Conservation (phyloP, 2,888 invertebrate genomes). For the Ophion ventricosus region DNA sequence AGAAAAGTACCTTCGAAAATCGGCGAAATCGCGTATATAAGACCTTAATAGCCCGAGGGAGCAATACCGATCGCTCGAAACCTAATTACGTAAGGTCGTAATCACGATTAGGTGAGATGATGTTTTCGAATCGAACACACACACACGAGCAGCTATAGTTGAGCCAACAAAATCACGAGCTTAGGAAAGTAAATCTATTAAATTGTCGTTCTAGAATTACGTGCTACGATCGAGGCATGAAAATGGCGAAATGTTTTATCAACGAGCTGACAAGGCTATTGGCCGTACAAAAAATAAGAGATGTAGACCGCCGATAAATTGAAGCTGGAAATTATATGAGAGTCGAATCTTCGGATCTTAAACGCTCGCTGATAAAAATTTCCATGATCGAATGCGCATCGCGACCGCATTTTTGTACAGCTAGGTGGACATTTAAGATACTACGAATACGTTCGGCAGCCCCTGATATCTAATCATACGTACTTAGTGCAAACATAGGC, state of each 20-base stretch:
- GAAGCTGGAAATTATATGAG: background rate
- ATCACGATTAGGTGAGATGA: background rate
- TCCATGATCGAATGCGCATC: background rate
- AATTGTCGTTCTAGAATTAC: background rate
- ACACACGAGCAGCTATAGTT: too few relatives aligned
- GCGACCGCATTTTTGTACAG: background rate
- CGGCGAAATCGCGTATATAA: too few relatives aligned
- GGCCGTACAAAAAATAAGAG: background rate
- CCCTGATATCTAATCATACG: slow-evolving; percentile 22
- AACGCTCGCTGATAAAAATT: slow-evolving; percentile 9
- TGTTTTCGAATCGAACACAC: background rate
- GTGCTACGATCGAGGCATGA: background rate
- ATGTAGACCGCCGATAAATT: background rate
- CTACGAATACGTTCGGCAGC: background rate
- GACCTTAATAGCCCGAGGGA: background rate
- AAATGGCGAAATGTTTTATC: background rate
- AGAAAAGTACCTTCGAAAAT: too few relatives aligned
- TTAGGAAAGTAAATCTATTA: background rate
- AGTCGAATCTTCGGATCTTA: background rate
- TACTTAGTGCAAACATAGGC: slow-evolving; percentile 2
- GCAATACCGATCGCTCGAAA: background rate
- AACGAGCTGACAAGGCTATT: background rate
- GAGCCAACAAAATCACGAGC: background rate
- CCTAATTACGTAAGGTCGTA: background rate
- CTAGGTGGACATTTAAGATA: background rate